These are phyloP conservation scores for Heliothis virescens DNA, from an alignment of 1,140 invertebrate genomes.

Conservation along the genomic window DNA sequence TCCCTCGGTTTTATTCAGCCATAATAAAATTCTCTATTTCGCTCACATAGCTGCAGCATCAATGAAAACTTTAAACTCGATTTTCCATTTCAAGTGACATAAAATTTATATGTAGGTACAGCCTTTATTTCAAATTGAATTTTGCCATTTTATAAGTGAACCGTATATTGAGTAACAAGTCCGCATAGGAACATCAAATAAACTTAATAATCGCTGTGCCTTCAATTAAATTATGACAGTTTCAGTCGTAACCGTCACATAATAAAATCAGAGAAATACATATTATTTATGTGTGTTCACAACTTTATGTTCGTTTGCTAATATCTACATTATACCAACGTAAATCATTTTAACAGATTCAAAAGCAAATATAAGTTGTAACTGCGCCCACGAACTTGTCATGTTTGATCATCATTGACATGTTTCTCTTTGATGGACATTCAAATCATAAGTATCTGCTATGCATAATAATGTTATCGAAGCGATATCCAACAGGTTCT, in stretches of 20 bases:
- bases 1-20: constrained; percentile 4
- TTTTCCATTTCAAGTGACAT: constrained; percentile 13
- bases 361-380: constrained; percentile 16
- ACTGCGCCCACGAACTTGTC: constrained; percentile 1
- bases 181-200: background rate
- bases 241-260: background rate
- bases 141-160: background rate
- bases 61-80: constrained; percentile 9
- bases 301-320: background rate
- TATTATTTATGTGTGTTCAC: background rate
- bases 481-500: constrained; percentile 10
- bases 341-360: constrained; percentile 14
- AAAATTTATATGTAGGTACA: background rate
- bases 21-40: constrained; percentile 33
- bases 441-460: constrained; percentile 23
- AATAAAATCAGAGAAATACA: background rate
- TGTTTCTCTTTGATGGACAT: constrained; percentile 25
- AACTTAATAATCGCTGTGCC: background rate
- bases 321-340: background rate
- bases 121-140: constrained; percentile 5
- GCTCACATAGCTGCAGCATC: constrained; percentile 2
- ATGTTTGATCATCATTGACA: constrained; percentile 36
- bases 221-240: background rate
- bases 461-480: background rate
- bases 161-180: background rate